Conservation (phyloP, 2,113 vertebrate species). For the Rana temporaria region DNA sequence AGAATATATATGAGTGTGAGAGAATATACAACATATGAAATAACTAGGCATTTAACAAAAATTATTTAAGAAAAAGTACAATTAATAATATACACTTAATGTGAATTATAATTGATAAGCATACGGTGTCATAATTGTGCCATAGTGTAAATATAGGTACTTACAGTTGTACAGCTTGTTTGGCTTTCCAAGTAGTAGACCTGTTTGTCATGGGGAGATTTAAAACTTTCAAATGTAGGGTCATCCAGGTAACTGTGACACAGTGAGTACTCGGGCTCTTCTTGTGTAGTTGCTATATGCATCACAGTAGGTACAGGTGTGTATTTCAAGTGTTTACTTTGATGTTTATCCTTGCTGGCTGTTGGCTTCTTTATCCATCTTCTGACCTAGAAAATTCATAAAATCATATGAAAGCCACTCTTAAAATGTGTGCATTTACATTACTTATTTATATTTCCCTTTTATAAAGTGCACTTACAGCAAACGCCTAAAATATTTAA, state of each 20-base stretch:
- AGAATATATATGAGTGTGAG: no score
- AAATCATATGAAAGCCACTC: neutral
- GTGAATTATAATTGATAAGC: no score
- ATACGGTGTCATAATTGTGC: no score
- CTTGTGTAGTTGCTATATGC: slow-evolving; percentile 76
- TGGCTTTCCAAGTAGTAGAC: slow-evolving; percentile 79
- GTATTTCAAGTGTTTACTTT: slow-evolving; percentile 79
- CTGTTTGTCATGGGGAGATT: slow-evolving; percentile 74
- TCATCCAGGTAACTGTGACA: slow-evolving; percentile 80
- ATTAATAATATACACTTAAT: no score
- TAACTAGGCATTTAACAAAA: no score
- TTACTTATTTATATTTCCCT: neutral
- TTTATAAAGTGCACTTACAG: neutral
- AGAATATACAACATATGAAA: no score
- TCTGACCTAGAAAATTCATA: slow-evolving; percentile 78
- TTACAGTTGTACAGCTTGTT: slow-evolving; percentile 71
- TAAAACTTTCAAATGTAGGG: slow-evolving; percentile 73
- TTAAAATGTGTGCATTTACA: neutral
- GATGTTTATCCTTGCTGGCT: slow-evolving; percentile 86
- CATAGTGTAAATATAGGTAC: neutral
- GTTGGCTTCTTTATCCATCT: slow-evolving; percentile 93
- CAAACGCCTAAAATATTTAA: no score
- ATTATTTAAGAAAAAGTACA: no score
- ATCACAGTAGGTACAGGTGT: slow-evolving; percentile 72
- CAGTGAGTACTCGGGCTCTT: slow-evolving; percentile 79